Base-by-base conservation (phyloP, 1,140 invertebrate genomes). In the Ceratosolen solmsi region DNA sequence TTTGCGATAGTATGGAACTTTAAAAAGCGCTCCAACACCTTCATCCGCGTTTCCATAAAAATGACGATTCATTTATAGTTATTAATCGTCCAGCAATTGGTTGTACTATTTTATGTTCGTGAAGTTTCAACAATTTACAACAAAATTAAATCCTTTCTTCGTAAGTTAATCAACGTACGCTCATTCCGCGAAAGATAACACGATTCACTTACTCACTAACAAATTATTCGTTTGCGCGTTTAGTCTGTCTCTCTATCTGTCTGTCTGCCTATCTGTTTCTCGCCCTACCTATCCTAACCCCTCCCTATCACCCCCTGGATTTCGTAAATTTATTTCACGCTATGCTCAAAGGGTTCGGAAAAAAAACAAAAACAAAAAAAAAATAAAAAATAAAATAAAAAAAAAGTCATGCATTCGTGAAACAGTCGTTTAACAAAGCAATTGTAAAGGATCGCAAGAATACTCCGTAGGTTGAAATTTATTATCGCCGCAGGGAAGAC, bases 371-470 rank as follows among this genome's bases (percentile, higher is more conserved):
- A 49, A 49, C n/a, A n/a, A n/a, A n/a, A n/a, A n/a, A n/a, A n/a
- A n/a, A n/a, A n/a, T n/a, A 71, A 71, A 49, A n/a, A n/a, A 68
- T 15, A 63, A 49, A 49, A 46, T 46, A 71, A 1, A 27, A 41
- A 72, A 70, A 27, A 15, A 13, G 11, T 41, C 46, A 1, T 13
- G 27, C 4, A 30, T 36, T 20, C 20, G 30, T 17, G 0, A 25
- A 30, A 30, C 17, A 54, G 56, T 74, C 30, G 36, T 33, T 74
- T 51, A 11, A 17, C 54, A 41, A 27, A 46, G n/a, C n/a, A 20
- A 41, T 38, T 27, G 74, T 36, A 17, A 30, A 77, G 58, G 74
- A 77, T 77, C 56, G 41, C 54, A 77, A 65, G 41, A 49, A 46
- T 60, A 41, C n/a, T 71, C 13, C 0, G 15, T 5, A 38, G 54